Conservation (phyloP, 1,140 invertebrate genomes). For the Ylistrum balloti region DNA sequence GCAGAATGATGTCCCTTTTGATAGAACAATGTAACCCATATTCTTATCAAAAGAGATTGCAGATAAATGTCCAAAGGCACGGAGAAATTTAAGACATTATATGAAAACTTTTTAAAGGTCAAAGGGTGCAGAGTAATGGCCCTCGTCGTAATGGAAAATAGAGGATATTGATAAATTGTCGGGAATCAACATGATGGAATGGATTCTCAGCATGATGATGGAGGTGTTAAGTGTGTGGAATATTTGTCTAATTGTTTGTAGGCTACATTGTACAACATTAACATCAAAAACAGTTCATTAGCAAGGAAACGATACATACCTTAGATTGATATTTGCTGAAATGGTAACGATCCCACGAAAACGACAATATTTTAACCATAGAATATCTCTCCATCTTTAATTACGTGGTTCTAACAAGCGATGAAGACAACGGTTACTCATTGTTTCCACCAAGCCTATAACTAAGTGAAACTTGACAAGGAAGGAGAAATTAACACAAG, state of each 20-base stretch:
- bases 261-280: neutral
- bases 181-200: neutral
- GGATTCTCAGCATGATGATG: neutral
- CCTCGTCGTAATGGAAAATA: neutral
- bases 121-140: neutral
- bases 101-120: conserved; percentile 27
- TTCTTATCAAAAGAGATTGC: conserved; percentile 18
- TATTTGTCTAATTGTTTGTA: conserved; percentile 7
- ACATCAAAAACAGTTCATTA: neutral
- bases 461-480: neutral
- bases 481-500: neutral
- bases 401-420: neutral
- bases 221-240: neutral
- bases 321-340: neutral
- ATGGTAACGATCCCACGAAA: neutral
- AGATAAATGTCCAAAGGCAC: conserved; percentile 33
- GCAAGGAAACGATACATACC: neutral
- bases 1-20: conserved; percentile 9
- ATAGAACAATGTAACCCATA: conserved; percentile 22
- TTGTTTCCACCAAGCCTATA: neutral
- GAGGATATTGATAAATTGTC: conserved; percentile 3
- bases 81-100: conserved; percentile 18
- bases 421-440: neutral
- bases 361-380: neutral
- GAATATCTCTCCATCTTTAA: neutral